phyloP scores from a whole-genome alignment of 2,888 invertebrate species.

The Pyrgus malvae region DNA sequence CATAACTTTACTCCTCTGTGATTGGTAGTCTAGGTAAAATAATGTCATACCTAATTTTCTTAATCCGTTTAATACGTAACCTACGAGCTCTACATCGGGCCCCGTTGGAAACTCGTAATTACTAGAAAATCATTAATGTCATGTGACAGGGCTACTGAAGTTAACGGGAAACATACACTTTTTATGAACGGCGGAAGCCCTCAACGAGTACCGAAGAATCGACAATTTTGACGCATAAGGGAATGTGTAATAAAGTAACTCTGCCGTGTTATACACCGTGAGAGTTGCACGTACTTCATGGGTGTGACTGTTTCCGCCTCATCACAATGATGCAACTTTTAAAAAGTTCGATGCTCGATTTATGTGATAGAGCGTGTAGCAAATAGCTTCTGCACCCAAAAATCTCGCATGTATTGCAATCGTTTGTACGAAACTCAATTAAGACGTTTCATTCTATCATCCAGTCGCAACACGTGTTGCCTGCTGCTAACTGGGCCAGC shows the following conservation, averaged over 20 bases:
- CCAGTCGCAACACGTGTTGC: slow-evolving; percentile 55
- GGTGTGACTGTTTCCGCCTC: slow-evolving; percentile 4
- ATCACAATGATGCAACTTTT: slow-evolving; percentile 7
- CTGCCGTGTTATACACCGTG: neutral
- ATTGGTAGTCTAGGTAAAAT: no score
- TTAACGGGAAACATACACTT: slow-evolving; percentile 6
- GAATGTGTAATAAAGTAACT: neutral
- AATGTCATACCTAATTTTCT: no score
- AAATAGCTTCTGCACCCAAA: neutral
- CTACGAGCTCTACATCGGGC: no score
- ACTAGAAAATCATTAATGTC: no score
- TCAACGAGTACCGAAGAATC: neutral
- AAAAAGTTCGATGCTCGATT: neutral
- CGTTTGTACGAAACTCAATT: slow-evolving; percentile 3
- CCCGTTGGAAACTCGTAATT: no score
- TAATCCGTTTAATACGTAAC: no score
- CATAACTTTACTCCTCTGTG: no score
- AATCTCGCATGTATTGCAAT: neutral
- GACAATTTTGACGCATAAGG: slow-evolving; percentile 1
- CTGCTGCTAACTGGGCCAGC: slow-evolving; percentile 55
- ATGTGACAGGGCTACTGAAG: neutral
- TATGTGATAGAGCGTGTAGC: neutral
- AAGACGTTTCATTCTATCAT: slow-evolving; percentile 25
- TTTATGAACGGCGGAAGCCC: slow-evolving; percentile 2
- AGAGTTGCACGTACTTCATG: neutral